A percentile compares a stretch with the other conserved stretches of the same genome.
Conservation (phyloP, 1,140 invertebrate species). For the Bombus superbus region DNA sequence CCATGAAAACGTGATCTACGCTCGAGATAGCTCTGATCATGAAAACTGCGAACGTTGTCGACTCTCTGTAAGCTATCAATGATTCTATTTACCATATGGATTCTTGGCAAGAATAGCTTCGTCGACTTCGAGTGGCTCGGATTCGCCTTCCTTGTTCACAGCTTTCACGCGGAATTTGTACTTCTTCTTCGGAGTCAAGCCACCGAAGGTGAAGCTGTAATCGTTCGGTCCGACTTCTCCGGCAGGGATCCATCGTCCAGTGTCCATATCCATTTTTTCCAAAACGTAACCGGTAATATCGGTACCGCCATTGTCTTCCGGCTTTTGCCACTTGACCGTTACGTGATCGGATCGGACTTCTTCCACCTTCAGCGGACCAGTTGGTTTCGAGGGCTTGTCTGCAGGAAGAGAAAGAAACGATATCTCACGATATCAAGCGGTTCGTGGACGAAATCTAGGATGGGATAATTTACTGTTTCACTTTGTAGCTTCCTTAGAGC, state of each 20-base stretch:
- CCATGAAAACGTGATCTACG: no score
- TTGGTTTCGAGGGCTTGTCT: slow-evolving; percentile 93
- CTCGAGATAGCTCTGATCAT: neutral
- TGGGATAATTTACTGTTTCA: neutral
- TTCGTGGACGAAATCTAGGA: neutral
- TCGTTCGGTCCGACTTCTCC: slow-evolving; percentile 94
- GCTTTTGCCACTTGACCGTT: slow-evolving; percentile 97
- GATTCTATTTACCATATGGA: slow-evolving; percentile 89
- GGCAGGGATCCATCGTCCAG: slow-evolving; percentile 95
- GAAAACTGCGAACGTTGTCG: neutral
- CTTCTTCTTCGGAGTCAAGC: slow-evolving; percentile 97
- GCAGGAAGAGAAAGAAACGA: slow-evolving; percentile 41
- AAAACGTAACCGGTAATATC: slow-evolving; percentile 97
- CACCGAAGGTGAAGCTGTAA: slow-evolving; percentile 93
- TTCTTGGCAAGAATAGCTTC: slow-evolving; percentile 96
- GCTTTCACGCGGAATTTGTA: slow-evolving; percentile 99
- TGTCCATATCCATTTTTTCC: slow-evolving; percentile 98
- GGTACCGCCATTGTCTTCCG: slow-evolving; percentile 96
- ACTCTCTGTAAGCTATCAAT: neutral
- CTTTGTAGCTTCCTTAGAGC: neutral
- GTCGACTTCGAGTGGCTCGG: slow-evolving; percentile 96
- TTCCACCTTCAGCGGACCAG: slow-evolving; percentile 92
- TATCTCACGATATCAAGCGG: neutral
- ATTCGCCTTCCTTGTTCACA: slow-evolving; percentile 99
- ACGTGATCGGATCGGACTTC: slow-evolving; percentile 95